Base-by-base conservation (phyloP, 2,113 vertebrate genomes). In the Sprattus sprattus region DNA sequence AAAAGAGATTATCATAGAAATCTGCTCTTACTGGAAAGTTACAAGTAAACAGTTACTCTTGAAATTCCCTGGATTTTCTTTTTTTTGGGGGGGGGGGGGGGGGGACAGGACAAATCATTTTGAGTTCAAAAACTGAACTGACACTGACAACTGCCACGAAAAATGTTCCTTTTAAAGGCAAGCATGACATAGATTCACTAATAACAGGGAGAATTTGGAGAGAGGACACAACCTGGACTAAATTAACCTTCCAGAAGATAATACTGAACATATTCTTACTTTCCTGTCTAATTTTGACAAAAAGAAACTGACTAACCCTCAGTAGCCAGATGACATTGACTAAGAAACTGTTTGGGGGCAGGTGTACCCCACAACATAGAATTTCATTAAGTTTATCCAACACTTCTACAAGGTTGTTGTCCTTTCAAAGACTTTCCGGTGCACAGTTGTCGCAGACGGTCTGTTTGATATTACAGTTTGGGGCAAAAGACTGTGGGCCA, bases 361-460 rank as follows among this genome's bases (percentile, higher is more conserved):
- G 64, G 25, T 25, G 64, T 67, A 67, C 64, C 64, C 22, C 22
- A 4, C 11, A 39, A 78, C 28, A 39, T 18, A 44, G 13, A 78
- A 39, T 78, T 78, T 11, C 9, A 78, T 39, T 78, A 78, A 39
- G 11, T 3, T 78, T 16, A 32, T 75, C 67, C 67, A 75, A 11
- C 32, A 39, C 28, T 16, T 16, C 28, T 32, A 78, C 71, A 78
- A 32, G 15, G 25, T 39, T 15, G 10, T 32, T 50, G 28, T 81
- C 18, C 90, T 92, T 90, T 93, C 92, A 39, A 32, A 78, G 71
- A 78, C 71, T 44, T n/a, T 60, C 71, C 91, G 93, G 94, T 93
- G 92, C 92, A 93, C 88, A 85, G 89, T 85, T 88, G 91, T 86
- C 86, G 91, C 92, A 92, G 92, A 93, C 90, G 92, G 92, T 93